Base-by-base conservation (phyloP, 1,140 invertebrate species). In the Kradibia gibbosae region DNA sequence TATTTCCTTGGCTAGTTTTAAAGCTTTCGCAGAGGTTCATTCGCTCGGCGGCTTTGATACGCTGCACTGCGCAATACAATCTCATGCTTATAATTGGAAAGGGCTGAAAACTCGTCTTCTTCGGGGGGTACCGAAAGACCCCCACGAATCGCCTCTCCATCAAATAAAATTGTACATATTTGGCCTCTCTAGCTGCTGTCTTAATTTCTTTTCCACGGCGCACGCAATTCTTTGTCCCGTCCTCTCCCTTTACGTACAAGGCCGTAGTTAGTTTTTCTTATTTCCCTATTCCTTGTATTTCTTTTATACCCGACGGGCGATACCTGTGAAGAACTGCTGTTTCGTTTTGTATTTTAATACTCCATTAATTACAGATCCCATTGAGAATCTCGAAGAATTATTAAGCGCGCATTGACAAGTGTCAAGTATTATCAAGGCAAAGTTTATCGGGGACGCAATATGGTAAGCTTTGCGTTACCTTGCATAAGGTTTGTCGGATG, bases 61-160 rank as follows among this genome's bases (percentile, higher is more conserved):
- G n/a, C n/a, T n/a, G n/a, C n/a, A n/a, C n/a, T n/a, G n/a, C n/a
- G n/a, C n/a, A n/a, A n/a, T n/a, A n/a, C n/a, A 86, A 87, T 86
- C 84, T 84, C 78, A 74, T 80, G 84, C 34, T 81, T 83, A 85
- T 85, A 87, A 86, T 86, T 87, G 86, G 65, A 87, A 85, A 86
- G 83, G n/a, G n/a, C 82, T 81, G 79, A 48, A 31, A 67, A 77
- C 79, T 81, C 75, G 31, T 62, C 48, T 53, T 65, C 22, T 13
- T 25, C 77, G 57, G 53, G 45, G 53, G 45, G 62, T n/a, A 57
- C 10, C 39, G 60, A 71, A 28, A 76, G 73, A 85, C 75, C 55
- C 70, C 55, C 78, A 36, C 75, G 53, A 81, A 77, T 82, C 67
- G 67, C 78, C 76, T 78, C 25, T 57, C 65, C 17, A 22, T 70